phyloP scores from a whole-genome alignment of 2,888 invertebrate genomes.

The Callinectes sapidus region DNA sequence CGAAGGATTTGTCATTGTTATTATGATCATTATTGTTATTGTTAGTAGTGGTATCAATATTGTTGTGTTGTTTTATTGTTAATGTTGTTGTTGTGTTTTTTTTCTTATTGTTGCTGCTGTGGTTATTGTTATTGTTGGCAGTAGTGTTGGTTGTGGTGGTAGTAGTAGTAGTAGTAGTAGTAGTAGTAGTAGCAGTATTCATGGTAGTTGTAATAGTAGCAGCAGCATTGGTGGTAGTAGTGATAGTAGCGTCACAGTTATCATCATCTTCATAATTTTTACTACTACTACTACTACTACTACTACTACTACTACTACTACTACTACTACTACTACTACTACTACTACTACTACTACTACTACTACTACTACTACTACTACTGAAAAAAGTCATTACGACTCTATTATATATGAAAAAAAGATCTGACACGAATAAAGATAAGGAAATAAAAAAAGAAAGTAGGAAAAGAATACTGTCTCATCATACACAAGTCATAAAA shows the following conservation, averaged over 20 bases:
- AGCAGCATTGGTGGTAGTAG: not conserved
- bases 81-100: not conserved
- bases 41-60: not conserved
- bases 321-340: constrained; percentile 25
- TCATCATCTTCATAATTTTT: not conserved
- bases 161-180: not conserved
- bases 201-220: not conserved
- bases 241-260: not conserved
- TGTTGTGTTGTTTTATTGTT: not conserved
- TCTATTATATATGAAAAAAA: too few relatives aligned
- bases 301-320: constrained; percentile 10
- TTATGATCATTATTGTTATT: not conserved
- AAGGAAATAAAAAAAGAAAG: not conserved
- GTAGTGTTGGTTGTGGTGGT: not conserved
- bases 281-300: not conserved
- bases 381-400: not conserved
- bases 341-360: constrained; percentile 20
- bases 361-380: constrained; percentile 25
- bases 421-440: not conserved
- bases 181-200: not conserved
- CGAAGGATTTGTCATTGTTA: not conserved
- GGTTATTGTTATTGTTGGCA: not conserved
- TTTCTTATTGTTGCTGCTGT: not conserved
- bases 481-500: not conserved
- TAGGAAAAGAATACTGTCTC: not conserved